Evolutionary conservation across 1,140 invertebrate genomes (phyloP).

Genomic region (Bombus soroeensis): DNA sequence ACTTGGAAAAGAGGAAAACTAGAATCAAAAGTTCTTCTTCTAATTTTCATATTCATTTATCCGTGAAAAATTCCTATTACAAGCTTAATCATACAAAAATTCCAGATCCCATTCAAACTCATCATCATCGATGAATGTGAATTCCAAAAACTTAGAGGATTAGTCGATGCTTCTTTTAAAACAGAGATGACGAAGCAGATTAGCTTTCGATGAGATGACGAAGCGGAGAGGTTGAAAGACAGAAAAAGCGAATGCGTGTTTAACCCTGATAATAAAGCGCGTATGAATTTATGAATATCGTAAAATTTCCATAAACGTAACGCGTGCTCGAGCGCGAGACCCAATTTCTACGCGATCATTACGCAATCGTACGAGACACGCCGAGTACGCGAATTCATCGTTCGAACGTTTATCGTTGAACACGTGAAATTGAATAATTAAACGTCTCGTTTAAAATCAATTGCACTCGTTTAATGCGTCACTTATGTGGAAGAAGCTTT

Average conservation of each 20-base stretch:
- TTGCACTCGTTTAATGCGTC: neutral
- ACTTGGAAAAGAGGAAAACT: too few species aligned
- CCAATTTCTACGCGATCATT: slow-evolving; percentile 11
- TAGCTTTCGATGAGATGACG: neutral
- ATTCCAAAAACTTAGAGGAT: neutral
- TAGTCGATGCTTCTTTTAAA: neutral
- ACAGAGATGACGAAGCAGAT: neutral
- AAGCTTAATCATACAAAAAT: neutral
- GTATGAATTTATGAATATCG: slow-evolving; percentile 13
- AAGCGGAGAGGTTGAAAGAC: neutral
- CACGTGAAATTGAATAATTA: slow-evolving; percentile 39
- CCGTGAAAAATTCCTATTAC: too few species aligned
- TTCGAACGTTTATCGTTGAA: neutral
- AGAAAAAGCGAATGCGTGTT: neutral
- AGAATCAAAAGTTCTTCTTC: too few species aligned
- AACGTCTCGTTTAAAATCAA: slow-evolving; percentile 13
- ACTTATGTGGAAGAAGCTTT: neutral
- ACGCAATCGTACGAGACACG: neutral
- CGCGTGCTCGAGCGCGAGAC: neutral
- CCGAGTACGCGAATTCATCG: neutral
- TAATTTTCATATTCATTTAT: too few species aligned
- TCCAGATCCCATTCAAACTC: neutral
- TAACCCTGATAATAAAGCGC: slow-evolving; percentile 21
- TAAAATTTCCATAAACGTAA: slow-evolving; percentile 29
- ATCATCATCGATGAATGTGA: neutral